Evolutionary conservation across 2,888 invertebrate genomes (phyloP), one percentile per base, ranked within the genome.

Genomic region (Venustoraphidia nigricollis): DNA sequence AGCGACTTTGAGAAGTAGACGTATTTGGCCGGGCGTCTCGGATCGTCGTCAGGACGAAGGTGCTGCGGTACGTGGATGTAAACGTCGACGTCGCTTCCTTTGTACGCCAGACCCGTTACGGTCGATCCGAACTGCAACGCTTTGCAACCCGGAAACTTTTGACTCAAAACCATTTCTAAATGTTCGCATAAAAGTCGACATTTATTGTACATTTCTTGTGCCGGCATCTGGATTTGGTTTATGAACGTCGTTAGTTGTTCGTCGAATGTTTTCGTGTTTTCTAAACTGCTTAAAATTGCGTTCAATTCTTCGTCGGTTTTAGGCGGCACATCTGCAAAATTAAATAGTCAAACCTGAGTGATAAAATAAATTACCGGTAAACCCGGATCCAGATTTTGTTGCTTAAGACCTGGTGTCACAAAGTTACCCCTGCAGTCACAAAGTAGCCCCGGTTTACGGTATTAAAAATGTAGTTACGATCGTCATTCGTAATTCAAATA

Each of bases 41-140:
- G n/a, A 10, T 36, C 10, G 36, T 60, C 52, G 41, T 57, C 58
- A 41, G 56, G 51, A 36, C 49, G 43, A 5, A 59, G 62, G 53
- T 71, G 69, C 6, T 59, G 62, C 53, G 71, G 70, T 14, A 76
- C 63, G 47, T 70, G 62, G 35, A 84, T 62, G 63, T 71, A 84
- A 57, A 85, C 71, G 63, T 88, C 87, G 9, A 86, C 73, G 65
- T 88, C 87, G 59, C 84, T 83, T 34, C 69, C 71, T 59, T 73
- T 75, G 50, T 83, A 75, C 43, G 79, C 78, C 45, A 88, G 66
- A 3, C 82, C 83, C 1, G 79, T 83, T 2, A 80, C 72, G 36
- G 81, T 77, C 0, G 88, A 88, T 3, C 89, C 88, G 65, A 85
- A 89, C 3, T 79, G 76, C 51, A 69, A 62, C 4, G 73, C 67